phyloP scores from a whole-genome alignment of 2,113 vertebrate genomes.

The Myrmophylax atrothorax region DNA sequence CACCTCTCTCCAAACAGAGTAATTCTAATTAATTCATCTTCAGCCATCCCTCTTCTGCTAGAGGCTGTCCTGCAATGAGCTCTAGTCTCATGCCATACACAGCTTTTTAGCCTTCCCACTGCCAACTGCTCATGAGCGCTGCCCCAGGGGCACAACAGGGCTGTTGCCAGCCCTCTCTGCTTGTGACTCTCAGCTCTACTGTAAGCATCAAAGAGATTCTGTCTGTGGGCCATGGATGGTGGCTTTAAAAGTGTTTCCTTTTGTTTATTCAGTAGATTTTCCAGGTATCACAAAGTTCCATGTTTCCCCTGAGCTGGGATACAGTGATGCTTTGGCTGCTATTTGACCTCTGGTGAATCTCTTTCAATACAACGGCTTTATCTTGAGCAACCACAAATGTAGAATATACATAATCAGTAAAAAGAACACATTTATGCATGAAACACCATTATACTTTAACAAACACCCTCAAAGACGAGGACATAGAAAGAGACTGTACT shows the following conservation, averaged over 20 bases:
- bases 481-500: not conserved
- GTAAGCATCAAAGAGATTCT: accelerated
- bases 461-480: not conserved
- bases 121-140: not conserved
- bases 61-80: not conserved
- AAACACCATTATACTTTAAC: not conserved
- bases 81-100: not conserved
- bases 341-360: not conserved
- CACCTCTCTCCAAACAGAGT: not conserved
- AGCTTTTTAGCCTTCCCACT: not conserved
- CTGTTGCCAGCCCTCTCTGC: not conserved
- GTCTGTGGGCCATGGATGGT: not conserved
- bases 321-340: not conserved
- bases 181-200: not conserved
- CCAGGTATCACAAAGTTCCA: not conserved
- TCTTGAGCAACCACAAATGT: not conserved
- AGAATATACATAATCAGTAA: not conserved
- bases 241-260: not conserved
- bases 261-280: not conserved
- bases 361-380: not conserved
- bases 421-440: not conserved
- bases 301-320: not conserved
- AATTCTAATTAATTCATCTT: not conserved
- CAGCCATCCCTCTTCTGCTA: not conserved
- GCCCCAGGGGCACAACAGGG: not conserved